Evolutionary conservation across 1,140 invertebrate genomes (phyloP), one percentile per base, ranked within the genome.

Genomic region (Drosophila bocqueti): DNA sequence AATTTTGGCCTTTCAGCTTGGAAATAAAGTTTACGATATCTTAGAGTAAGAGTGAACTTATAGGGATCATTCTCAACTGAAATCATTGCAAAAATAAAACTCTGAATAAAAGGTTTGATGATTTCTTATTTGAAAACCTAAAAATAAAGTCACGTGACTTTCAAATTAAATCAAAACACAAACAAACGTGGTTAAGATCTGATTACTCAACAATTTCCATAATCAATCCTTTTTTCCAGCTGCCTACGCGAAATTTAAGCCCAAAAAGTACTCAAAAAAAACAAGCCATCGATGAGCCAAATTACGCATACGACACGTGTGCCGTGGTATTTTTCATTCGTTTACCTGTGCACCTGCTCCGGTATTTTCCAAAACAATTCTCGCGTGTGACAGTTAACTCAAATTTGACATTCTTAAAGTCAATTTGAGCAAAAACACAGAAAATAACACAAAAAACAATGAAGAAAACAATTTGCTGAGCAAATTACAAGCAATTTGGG

Each of bases 251-350:
- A 21, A 15, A 24, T 55, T 31, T 31, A 34, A 76, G n/a, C 62
- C 38, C 21, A 43, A 52, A 47, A 49, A 66, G 10, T 21, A 21
- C 45, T 15, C 5, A n/a, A 46, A 46, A 65, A 65, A 45, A 36
- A 21, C 26, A 52, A 34, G 45, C 49, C 75, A 89, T 83, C 67
- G 80, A 86, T 86, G 66, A 86, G 83, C 83, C 80, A 83, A 89
- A 86, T 86, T 86, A 86, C 80, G 76, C 81, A 89, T 89, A 89
- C 84, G 83, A 83, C 83, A 86, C 83, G 83, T 86, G 71, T 83
- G 61, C 49, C 61, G 49, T 58, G 50, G 49, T 26, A 34, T 38
- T 73, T 63, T 73, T 68, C 61, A 59, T 60, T 43, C 29, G 40
- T 52, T 63, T 18, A 45, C 71, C 54, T 59, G 9, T 52, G n/a